Conservation (phyloP, 2,113 vertebrate genomes). For the Clarias gariepinus region DNA sequence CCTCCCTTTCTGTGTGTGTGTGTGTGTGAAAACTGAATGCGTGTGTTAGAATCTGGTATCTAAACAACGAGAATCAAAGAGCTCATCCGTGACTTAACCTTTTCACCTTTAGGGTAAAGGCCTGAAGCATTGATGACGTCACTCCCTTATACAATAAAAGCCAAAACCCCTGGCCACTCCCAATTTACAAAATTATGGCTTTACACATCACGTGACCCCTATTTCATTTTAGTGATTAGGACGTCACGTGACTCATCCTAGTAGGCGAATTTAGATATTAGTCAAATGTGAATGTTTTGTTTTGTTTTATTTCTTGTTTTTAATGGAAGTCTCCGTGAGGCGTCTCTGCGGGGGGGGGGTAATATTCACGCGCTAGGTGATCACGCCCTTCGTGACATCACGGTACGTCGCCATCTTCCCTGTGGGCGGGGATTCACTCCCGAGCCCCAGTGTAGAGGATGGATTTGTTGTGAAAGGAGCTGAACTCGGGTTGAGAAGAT, state of each 20-base stretch:
- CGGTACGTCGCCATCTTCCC: neutral
- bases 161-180: constrained; percentile 12
- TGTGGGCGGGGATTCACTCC: constrained; percentile 13
- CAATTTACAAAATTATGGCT: neutral
- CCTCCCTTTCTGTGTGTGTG: neutral
- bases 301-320: neutral
- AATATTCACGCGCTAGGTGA: neutral
- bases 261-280: neutral
- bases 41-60: neutral
- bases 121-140: neutral
- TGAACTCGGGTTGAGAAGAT: constrained; percentile 14
- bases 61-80: neutral
- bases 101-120: neutral
- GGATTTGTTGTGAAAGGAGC: constrained; percentile 15
- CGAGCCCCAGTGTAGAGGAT: neutral
- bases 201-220: neutral
- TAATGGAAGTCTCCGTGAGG: neutral
- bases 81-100: neutral
- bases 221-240: neutral
- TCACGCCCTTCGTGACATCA: constrained; percentile 10
- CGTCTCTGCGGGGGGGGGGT: neutral
- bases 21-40: neutral
- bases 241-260: neutral
- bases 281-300: neutral
- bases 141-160: neutral